Conservation (phyloP, 2,888 invertebrate genomes). For the Anarsia innoxiella region DNA sequence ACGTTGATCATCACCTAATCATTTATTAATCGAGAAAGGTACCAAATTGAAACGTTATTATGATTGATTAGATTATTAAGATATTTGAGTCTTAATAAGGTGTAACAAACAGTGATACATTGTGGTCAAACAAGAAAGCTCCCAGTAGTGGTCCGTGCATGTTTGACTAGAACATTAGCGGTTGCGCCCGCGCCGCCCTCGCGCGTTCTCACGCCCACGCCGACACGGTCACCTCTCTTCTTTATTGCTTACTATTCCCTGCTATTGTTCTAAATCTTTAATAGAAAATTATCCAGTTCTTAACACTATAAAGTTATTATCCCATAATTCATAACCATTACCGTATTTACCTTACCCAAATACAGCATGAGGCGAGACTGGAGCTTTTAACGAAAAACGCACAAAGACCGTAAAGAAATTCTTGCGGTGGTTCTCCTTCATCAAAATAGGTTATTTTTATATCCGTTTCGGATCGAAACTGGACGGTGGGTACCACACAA, state of each 20-base stretch:
- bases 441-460: constrained; percentile 23
- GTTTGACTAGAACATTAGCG: constrained; percentile 59
- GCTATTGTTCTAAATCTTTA: constrained; percentile 26
- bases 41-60: too few species aligned
- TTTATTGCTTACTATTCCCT: constrained; percentile 42
- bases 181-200: constrained; percentile 43
- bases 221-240: constrained; percentile 44
- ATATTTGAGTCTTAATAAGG: too few species aligned
- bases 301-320: constrained; percentile 12
- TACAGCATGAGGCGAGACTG: constrained; percentile 2
- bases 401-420: neutral
- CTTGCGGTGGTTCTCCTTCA: too few species aligned
- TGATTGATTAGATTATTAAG: too few species aligned
- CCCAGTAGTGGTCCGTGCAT: constrained; percentile 32
- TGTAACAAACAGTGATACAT: too few species aligned
- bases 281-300: constrained; percentile 17
- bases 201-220: constrained; percentile 63
- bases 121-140: constrained; percentile 2
- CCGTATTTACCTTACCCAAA: constrained; percentile 10
- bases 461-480: constrained; percentile 43
- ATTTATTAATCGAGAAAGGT: too few species aligned
- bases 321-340: constrained; percentile 12
- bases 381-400: neutral
- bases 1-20: too few species aligned
- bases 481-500: constrained; percentile 56